Base-by-base conservation (phyloP, 2,888 invertebrate genomes). In the Cryptus armator region DNA sequence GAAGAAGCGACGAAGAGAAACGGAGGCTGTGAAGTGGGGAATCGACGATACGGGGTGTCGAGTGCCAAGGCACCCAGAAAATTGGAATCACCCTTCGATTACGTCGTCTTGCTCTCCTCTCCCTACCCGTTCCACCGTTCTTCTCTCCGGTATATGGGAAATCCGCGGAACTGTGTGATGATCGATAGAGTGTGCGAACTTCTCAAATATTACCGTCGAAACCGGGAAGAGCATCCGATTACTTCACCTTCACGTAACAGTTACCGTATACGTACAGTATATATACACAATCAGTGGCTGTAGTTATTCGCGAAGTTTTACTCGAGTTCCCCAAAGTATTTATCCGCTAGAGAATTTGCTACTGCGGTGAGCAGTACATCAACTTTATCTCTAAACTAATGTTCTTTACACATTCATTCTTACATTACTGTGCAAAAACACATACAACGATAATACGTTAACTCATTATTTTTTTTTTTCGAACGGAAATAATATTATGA, bases 31-130 rank as follows among this genome's bases (percentile, higher is more conserved):
- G 89, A 89, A 82, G 87, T 87, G 85, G 88, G 48, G 19, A 56
- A 37, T 48, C 24, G 76, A 76, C 87, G 77, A 46, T 74, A 78
- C 44, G 77, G 68, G 68, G 80, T 84, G 74, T 81, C 81, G 84
- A 84, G 81, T 51, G 77, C 89, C 82, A 86, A 90, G 89, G 90
- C 91, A 91, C 86, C 90, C 90, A 91, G 92, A 92, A 92, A 92
- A 92, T 90, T 89, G 89, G 85, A 88, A 84, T 85, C 86, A 79
- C 85, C 84, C 62, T 84, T 87, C 88, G 87, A 88, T 87, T 89
- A 89, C 84, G 85, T 87, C 76, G 84, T 86, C 86, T 76, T 48
- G 48, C 51, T 6, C 12, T 32, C 72, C 43, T 6, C 64, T 16
- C 71, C 66, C 75, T 43, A 37, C 76, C 80, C 83, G 75, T 76